phyloP scores from a whole-genome alignment of 1,140 invertebrate species.

The Neotoxoptera formosana region DNA sequence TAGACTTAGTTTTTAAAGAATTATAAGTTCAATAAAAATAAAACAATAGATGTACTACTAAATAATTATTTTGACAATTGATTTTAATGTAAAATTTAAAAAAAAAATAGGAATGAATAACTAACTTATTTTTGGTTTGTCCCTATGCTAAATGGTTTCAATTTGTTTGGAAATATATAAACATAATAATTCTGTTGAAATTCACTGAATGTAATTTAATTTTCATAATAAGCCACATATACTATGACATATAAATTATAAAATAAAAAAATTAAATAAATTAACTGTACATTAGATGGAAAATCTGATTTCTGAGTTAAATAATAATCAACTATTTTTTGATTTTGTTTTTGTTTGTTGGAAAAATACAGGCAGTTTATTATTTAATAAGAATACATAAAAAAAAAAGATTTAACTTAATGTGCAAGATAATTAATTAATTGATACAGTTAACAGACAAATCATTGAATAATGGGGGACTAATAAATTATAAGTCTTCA shows the following conservation, averaged over 20 bases:
- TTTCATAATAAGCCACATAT: slow-evolving; percentile 34
- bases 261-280: slow-evolving; percentile 43
- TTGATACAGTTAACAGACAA: slow-evolving; percentile 50
- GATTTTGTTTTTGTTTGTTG: neutral
- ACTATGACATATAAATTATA: slow-evolving; percentile 50
- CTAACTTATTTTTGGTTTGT: slow-evolving; percentile 16
- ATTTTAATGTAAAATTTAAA: slow-evolving; percentile 47
- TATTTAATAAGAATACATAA: neutral
- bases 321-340: slow-evolving; percentile 21
- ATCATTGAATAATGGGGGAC: slow-evolving; percentile 23
- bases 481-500: slow-evolving; percentile 79
- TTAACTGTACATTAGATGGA: slow-evolving; percentile 40
- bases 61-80: neutral
- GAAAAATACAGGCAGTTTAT: slow-evolving; percentile 50
- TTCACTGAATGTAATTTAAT: slow-evolving; percentile 21
- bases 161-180: neutral
- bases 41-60: neutral
- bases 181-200: slow-evolving; percentile 12
- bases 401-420: slow-evolving; percentile 36
- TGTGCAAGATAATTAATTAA: slow-evolving; percentile 48
- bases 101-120: slow-evolving; percentile 26
- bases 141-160: neutral
- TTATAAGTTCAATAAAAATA: neutral
- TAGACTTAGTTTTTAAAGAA: neutral
- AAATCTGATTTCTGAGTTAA: neutral